Percentiles rank a stretch among this genome's conserved stretches.
Conservation (phyloP, 2,797 vertebrate species). For the Serranus cabrilla region DNA sequence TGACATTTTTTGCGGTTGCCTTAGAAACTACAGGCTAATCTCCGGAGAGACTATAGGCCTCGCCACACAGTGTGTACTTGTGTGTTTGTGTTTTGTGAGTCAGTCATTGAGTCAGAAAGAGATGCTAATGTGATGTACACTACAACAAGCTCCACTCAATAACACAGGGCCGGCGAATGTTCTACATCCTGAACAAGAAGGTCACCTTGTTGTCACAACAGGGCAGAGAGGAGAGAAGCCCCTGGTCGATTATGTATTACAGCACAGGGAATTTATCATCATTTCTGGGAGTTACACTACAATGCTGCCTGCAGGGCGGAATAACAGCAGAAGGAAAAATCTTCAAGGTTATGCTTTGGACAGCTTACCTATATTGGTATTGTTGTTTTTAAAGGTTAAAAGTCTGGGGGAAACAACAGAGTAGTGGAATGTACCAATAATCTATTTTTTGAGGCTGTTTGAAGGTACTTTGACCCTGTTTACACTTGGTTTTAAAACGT, state of each 20-base stretch:
- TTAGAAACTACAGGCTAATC: slow-evolving; percentile 64
- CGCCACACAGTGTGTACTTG: not conserved
- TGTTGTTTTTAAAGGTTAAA: slow-evolving; percentile 22
- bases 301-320: slow-evolving; percentile 2
- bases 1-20: slow-evolving; percentile 51
- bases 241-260: slow-evolving; percentile 49
- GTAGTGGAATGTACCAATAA: not conserved
- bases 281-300: slow-evolving; percentile 15
- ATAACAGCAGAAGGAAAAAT: slow-evolving; percentile 3
- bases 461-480: not conserved
- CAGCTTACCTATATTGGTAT: not conserved
- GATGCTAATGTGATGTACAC: slow-evolving; percentile 39
- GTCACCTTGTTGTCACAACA: slow-evolving; percentile 70
- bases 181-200: slow-evolving; percentile 54
- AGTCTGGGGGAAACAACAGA: not conserved
- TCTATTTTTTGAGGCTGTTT: not conserved
- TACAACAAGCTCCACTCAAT: slow-evolving; percentile 40
- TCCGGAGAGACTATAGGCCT: slow-evolving; percentile 28
- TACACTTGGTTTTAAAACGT: too few relatives aligned
- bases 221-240: slow-evolving; percentile 39
- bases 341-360: slow-evolving; percentile 12
- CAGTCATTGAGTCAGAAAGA: slow-evolving; percentile 45
- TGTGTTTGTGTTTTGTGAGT: slow-evolving; percentile 22
- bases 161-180: slow-evolving; percentile 32
- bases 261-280: slow-evolving; percentile 36